Conservation (phyloP, 1,140 invertebrate genomes). For the Drosophila subobscura region DNA sequence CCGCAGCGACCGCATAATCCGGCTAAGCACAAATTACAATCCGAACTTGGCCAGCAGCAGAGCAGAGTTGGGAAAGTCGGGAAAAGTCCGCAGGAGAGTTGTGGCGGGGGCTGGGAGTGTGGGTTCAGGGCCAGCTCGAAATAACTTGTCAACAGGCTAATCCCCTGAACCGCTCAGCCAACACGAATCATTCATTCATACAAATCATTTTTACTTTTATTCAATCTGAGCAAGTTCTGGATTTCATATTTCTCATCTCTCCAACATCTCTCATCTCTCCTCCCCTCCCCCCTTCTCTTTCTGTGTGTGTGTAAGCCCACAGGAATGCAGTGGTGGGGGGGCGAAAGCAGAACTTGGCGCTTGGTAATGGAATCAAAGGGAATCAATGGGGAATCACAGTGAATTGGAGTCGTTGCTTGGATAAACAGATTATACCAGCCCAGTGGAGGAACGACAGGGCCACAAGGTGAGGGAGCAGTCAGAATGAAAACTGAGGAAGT, state of each 20-base stretch:
- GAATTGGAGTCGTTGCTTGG: slow-evolving; percentile 34
- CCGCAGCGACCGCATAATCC: slow-evolving; percentile 39
- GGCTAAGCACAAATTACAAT: slow-evolving; percentile 61
- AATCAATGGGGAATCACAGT: slow-evolving; percentile 44
- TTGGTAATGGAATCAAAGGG: slow-evolving; percentile 37
- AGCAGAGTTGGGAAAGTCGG: neutral
- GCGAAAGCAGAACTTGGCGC: neutral
- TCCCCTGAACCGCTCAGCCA: slow-evolving; percentile 33
- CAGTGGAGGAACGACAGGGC: neutral
- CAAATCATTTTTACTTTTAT: slow-evolving; percentile 40
- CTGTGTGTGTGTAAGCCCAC: slow-evolving; percentile 2
- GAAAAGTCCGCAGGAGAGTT: neutral
- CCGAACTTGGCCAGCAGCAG: slow-evolving; percentile 31
- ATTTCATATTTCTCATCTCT: slow-evolving; percentile 10
- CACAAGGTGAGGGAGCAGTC: neutral
- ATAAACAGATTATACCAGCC: slow-evolving; percentile 49
- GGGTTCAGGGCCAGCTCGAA: slow-evolving; percentile 1
- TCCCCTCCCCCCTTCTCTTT: neutral
- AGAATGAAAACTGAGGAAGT: neutral
- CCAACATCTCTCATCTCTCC: neutral
- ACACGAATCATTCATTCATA: slow-evolving; percentile 43
- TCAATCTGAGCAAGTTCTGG: slow-evolving; percentile 21
- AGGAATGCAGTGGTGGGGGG: slow-evolving; percentile 14
- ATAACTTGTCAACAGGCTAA: slow-evolving; percentile 51
- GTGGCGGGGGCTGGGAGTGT: too few relatives aligned